Conservation (phyloP, 2,113 vertebrate genomes). For the Gymnocephalus cernua region DNA sequence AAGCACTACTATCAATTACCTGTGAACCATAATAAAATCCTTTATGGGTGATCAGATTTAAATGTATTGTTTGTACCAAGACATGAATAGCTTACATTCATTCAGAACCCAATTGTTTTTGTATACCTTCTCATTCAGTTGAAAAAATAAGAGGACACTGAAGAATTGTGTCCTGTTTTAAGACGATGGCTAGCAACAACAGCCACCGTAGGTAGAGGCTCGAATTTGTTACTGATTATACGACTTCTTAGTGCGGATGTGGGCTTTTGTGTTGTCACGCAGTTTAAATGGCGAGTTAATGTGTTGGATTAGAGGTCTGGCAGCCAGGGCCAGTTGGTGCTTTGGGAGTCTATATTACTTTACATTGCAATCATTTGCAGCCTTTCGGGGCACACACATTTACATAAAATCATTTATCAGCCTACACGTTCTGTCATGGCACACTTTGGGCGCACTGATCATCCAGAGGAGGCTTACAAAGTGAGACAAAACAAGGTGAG, state of each 20-base stretch:
- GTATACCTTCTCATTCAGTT: conserved; percentile 3
- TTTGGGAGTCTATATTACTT: conserved; percentile 32
- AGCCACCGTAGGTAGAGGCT: not conserved
- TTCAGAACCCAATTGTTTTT: not conserved
- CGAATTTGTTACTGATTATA: conserved; percentile 25
- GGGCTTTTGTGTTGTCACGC: conserved; percentile 20
- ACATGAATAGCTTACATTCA: conserved; percentile 35
- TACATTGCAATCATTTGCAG: conserved; percentile 30
- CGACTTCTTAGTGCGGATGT: conserved; percentile 18
- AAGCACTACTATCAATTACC: not conserved
- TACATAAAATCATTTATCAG: conserved; percentile 60
- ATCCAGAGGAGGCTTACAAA: conserved; percentile 19
- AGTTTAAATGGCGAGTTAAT: conserved; percentile 45
- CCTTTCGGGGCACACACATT: conserved; percentile 34
- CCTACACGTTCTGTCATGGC: not conserved
- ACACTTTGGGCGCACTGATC: conserved; percentile 24
- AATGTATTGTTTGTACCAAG: not conserved
- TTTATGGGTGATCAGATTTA: not conserved
- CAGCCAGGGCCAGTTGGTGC: conserved; percentile 36
- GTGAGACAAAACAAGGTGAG: conserved; percentile 9
- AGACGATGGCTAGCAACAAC: conserved; percentile 11
- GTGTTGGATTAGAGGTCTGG: conserved; percentile 35
- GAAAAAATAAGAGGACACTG: not conserved
- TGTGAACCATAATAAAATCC: not conserved
- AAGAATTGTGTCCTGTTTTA: conserved; percentile 33